Evolutionary conservation across 2,113 vertebrate genomes (phyloP).

Genomic region (Carlito syrichta): DNA sequence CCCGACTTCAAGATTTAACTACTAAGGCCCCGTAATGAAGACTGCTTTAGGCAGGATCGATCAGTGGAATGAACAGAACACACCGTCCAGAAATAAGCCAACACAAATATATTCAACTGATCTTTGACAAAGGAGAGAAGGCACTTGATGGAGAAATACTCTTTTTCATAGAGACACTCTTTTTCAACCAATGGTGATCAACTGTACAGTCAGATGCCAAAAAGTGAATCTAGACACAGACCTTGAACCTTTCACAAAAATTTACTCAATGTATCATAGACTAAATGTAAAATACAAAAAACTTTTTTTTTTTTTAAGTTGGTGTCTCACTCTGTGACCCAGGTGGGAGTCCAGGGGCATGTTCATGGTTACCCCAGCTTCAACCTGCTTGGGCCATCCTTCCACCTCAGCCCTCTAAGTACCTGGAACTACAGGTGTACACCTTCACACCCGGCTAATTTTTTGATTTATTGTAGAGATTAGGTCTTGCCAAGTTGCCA

Average conservation of each 20-base stretch:
- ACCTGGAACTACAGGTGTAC: no score
- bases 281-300: neutral
- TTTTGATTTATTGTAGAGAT: no score
- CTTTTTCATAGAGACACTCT: neutral
- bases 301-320: no score
- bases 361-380: no score
- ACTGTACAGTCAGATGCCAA: neutral
- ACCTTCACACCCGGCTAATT: no score
- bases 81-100: neutral
- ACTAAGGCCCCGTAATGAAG: neutral
- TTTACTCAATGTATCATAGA: neutral
- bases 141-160: neutral
- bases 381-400: no score
- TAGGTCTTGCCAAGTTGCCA: no score
- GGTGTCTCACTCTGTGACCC: no score
- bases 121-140: neutral
- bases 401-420: no score
- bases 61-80: neutral
- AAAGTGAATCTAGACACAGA: neutral
- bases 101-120: neutral
- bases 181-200: neutral
- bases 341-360: no score
- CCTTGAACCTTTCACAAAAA: neutral
- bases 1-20: neutral
- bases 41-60: neutral